Evolutionary conservation across 2,113 vertebrate genomes (phyloP).

Genomic region (Shinisaurus crocodilurus): DNA sequence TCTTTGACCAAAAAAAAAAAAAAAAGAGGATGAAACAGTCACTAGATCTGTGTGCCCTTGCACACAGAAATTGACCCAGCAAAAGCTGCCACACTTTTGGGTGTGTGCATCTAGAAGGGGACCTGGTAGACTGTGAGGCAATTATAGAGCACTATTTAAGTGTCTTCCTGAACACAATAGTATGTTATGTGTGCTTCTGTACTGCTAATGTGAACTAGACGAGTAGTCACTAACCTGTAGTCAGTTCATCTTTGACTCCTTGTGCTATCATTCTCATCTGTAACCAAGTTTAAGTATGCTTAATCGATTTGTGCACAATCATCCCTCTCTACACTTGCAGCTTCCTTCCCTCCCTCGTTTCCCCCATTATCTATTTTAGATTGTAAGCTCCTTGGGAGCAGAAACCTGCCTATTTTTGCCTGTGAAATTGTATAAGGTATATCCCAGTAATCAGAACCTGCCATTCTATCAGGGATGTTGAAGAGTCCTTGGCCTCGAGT

Average conservation of each 20-base stretch:
- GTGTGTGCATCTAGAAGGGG: neutral
- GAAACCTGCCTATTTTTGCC: no score
- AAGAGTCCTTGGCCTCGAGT: no score
- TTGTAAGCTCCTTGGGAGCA: neutral
- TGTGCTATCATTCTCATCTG: neutral
- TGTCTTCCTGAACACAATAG: no score
- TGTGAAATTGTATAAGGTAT: neutral
- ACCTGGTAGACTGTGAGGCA: neutral
- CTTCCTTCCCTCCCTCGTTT: neutral
- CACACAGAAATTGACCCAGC: neutral
- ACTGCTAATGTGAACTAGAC: neutral
- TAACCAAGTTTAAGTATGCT: neutral
- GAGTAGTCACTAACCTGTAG: neutral
- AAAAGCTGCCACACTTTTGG: neutral
- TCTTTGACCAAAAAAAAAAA: neutral
- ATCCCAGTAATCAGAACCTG: neutral
- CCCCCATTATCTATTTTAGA: neutral
- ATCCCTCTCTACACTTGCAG: no score
- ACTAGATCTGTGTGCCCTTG: neutral
- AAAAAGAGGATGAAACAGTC: neutral
- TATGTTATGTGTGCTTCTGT: neutral
- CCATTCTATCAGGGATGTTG: no score
- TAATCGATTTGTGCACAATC: neutral
- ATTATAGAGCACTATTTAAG: neutral
- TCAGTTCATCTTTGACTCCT: neutral